Percentiles rank a stretch among this genome's conserved stretches.
These are phyloP conservation scores for Stenurella melanura DNA, from an alignment of 2,888 invertebrate genomes.

Conservation along the genomic window DNA sequence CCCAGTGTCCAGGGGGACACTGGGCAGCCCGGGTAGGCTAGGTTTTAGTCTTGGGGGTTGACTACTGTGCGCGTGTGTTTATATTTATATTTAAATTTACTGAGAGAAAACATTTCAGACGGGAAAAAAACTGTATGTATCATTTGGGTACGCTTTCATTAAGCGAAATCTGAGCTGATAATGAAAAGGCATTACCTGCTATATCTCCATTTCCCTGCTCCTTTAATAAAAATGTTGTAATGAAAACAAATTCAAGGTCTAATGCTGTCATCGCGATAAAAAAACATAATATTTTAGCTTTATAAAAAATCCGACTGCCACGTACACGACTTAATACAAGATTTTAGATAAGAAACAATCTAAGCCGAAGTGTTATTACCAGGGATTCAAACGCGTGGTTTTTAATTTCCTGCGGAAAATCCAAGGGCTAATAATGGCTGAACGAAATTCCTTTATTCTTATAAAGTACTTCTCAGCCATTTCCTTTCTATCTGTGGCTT, in stretches of 20 bases:
- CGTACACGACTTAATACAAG: background rate
- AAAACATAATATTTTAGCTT: constrained; percentile 9
- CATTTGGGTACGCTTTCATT: background rate
- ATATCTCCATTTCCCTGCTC: background rate
- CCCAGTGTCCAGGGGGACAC: no score
- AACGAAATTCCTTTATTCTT: background rate
- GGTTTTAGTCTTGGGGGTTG: no score
- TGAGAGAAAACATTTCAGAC: no score
- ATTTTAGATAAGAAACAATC: background rate
- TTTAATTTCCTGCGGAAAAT: constrained; percentile 21
- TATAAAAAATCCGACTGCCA: background rate
- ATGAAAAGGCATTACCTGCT: background rate
- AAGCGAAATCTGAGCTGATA: no score
- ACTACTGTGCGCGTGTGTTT: no score
- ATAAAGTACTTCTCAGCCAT: background rate
- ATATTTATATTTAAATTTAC: no score
- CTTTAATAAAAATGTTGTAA: background rate
- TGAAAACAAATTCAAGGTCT: background rate
- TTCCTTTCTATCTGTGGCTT: background rate
- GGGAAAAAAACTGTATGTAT: no score
- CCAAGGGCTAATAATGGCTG: constrained; percentile 8
- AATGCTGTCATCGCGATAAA: constrained; percentile 1
- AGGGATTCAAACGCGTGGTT: constrained; percentile 6
- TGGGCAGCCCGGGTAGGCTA: no score
- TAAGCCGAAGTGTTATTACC: background rate